A percentile compares a stretch with the other conserved stretches of the same genome.
Evolutionary conservation across 2,113 vertebrate genomes (phyloP).

Genomic region (Eulemur rufifrons): DNA sequence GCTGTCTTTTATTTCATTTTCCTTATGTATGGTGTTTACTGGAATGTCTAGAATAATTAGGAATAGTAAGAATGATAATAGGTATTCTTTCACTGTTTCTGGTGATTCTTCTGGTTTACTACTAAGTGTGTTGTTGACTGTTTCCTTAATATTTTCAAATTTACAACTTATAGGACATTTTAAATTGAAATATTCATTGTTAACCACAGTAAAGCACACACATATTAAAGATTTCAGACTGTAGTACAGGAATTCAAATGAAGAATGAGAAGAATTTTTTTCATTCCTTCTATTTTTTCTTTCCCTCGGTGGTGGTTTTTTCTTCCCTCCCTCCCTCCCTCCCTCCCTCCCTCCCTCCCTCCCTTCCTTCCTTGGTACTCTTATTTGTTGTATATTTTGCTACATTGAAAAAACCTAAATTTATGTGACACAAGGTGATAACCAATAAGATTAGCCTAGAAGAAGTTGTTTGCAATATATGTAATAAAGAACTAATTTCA

Average conservation of each 20-base stretch:
- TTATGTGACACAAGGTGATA: neutral
- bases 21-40: neutral
- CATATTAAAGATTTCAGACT: neutral
- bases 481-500: neutral
- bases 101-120: neutral
- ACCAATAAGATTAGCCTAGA: neutral
- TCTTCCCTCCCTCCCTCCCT: no score
- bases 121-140: neutral
- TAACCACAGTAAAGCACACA: neutral
- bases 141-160: neutral
- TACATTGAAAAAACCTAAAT: neutral
- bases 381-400: neutral
- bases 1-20: constrained; percentile 8
- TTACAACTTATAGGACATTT: neutral
- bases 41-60: neutral
- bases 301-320: neutral
- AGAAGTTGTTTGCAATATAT: neutral
- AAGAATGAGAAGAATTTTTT: neutral
- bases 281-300: neutral
- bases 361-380: neutral
- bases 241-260: neutral
- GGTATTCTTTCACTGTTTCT: neutral
- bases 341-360: accelerated
- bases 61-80: neutral
- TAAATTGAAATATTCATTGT: neutral